Percentiles rank a stretch among this genome's conserved stretches.
These are phyloP conservation scores for Kryptolebias marmoratus DNA, from an alignment of 2,113 vertebrate genomes.

Conservation along the genomic window DNA sequence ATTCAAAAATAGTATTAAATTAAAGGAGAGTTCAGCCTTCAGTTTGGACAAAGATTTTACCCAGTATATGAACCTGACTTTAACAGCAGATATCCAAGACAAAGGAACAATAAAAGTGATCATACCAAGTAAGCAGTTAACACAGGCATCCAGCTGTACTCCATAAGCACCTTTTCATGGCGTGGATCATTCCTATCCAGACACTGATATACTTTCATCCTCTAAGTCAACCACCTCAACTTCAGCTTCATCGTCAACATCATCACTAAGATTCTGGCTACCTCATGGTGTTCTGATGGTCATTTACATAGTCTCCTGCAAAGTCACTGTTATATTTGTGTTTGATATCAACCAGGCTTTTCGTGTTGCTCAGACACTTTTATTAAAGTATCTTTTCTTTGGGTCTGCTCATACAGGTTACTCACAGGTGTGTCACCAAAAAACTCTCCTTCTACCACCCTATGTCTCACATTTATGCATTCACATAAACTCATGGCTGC, in stretches of 20 bases:
- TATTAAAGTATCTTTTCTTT: no score
- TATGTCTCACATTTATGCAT: no score
- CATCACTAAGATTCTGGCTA: background rate
- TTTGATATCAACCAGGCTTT: no score
- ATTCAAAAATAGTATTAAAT: constrained; percentile 16
- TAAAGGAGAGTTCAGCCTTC: constrained; percentile 10
- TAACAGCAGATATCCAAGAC: constrained; percentile 17
- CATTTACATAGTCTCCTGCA: no score
- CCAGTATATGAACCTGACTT: constrained; percentile 9
- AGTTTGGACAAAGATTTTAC: constrained; percentile 17
- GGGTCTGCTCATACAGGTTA: no score
- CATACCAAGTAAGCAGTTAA: background rate
- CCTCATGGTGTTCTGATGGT: no score
- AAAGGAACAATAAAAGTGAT: constrained; percentile 14
- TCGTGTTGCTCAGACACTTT: no score
- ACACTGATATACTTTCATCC: constrained; percentile 1
- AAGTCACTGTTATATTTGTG: no score
- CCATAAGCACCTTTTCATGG: background rate
- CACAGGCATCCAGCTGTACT: background rate
- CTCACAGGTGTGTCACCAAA: no score
- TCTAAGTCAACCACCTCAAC: background rate
- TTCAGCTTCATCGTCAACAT: background rate
- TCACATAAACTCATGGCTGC: no score
- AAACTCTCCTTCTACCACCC: no score
- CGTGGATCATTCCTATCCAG: background rate